Evolutionary conservation across 2,888 invertebrate genomes (phyloP).

Genomic region (Lithodes maja): DNA sequence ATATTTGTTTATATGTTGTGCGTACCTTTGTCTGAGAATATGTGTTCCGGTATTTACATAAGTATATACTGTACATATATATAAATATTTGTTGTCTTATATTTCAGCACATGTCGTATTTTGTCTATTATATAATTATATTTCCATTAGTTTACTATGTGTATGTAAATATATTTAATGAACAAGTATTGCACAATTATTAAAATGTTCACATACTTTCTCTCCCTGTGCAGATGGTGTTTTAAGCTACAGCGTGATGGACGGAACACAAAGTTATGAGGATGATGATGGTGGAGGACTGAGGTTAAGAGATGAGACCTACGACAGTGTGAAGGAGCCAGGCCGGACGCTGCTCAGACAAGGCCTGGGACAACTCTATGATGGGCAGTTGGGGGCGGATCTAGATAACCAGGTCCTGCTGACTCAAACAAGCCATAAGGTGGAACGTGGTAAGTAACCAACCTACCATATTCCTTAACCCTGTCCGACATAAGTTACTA

Average conservation of each 20-base stretch:
- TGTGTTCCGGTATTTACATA: too few relatives aligned
- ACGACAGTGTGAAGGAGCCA: conserved; percentile 29
- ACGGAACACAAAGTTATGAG: conserved; percentile 7
- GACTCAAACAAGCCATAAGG: too few relatives aligned
- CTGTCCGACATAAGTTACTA: too few relatives aligned
- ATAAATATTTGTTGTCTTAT: too few relatives aligned
- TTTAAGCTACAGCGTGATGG: conserved; percentile 41
- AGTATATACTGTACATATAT: too few relatives aligned
- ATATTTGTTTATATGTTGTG: too few relatives aligned
- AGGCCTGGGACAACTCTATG: conserved; percentile 63
- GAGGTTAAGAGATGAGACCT: conserved; percentile 47
- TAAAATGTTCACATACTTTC: background rate
- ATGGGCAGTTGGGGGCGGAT: conserved; percentile 38
- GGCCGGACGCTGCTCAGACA: conserved; percentile 30
- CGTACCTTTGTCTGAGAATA: too few relatives aligned
- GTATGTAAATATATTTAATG: background rate
- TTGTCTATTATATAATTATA: background rate
- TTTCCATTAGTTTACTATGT: background rate
- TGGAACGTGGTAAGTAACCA: too few relatives aligned
- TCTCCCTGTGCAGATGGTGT: conserved; percentile 35
- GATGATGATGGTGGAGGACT: conserved; percentile 27
- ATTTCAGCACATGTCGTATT: too few relatives aligned
- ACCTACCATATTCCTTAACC: too few relatives aligned
- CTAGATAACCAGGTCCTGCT: too few relatives aligned
- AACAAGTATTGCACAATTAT: background rate